These are phyloP conservation scores for Drosophila sulfurigaster DNA, from an alignment of 1,140 invertebrate species.

Conservation along the genomic window DNA sequence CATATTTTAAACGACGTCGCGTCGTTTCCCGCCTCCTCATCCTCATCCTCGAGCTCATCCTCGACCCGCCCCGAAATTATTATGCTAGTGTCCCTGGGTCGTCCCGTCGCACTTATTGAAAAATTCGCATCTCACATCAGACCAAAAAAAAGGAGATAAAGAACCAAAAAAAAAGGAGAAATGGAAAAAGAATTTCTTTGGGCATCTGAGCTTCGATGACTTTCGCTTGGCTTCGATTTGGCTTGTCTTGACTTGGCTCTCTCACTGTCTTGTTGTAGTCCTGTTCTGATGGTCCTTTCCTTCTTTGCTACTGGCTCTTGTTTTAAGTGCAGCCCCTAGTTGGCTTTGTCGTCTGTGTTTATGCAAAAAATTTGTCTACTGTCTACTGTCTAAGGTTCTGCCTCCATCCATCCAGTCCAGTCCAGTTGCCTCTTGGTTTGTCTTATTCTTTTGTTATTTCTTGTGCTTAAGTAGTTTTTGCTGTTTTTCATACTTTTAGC, in stretches of 20 bases:
- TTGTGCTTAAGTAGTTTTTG: slow-evolving; percentile 82
- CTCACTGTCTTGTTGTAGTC: slow-evolving; percentile 4
- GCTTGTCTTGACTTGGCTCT: slow-evolving; percentile 25
- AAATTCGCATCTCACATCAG: slow-evolving; percentile 70
- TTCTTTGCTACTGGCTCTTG: slow-evolving; percentile 51
- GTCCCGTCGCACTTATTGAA: slow-evolving; percentile 76
- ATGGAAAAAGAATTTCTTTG: slow-evolving; percentile 70
- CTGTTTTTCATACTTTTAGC: slow-evolving; percentile 84
- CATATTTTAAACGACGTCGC: slow-evolving; percentile 79
- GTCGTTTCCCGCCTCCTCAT: slow-evolving; percentile 17
- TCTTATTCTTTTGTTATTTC: slow-evolving; percentile 73
- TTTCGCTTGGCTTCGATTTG: slow-evolving; percentile 71
- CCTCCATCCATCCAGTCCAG: not conserved
- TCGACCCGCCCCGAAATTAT: slow-evolving; percentile 60
- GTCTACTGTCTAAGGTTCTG: slow-evolving; percentile 48
- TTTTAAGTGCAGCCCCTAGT: slow-evolving; percentile 79
- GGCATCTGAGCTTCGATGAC: slow-evolving; percentile 62
- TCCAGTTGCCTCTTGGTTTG: slow-evolving; percentile 29
- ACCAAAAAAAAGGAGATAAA: slow-evolving; percentile 9
- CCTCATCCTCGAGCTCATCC: slow-evolving; percentile 4
- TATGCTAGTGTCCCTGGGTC: slow-evolving; percentile 59
- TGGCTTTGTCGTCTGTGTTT: slow-evolving; percentile 83
- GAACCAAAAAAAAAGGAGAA: slow-evolving; percentile 42
- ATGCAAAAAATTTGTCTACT: slow-evolving; percentile 80
- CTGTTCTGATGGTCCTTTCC: slow-evolving; percentile 6